phyloP scores from a whole-genome alignment of 2,888 invertebrate species.

The Tenthredo distinguenda region DNA sequence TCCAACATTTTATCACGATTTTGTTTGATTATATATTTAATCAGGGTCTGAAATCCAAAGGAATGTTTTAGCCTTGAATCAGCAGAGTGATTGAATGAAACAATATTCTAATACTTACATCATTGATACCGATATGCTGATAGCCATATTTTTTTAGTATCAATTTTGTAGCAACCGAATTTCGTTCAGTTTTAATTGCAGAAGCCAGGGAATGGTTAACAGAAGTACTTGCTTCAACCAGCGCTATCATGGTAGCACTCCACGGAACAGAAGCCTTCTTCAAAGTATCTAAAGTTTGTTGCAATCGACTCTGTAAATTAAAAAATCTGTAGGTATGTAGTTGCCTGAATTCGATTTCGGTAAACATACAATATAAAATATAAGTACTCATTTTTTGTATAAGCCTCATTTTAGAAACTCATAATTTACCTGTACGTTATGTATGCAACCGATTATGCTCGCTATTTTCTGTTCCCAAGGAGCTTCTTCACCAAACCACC shows the following conservation, averaged over 20 bases:
- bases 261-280: conserved; percentile 76
- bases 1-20: conserved; percentile 71
- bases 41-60: conserved; percentile 69
- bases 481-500: conserved; percentile 74
- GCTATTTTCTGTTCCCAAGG: conserved; percentile 74
- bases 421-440: conserved; percentile 68
- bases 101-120: conserved; percentile 66
- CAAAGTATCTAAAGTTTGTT: conserved; percentile 71
- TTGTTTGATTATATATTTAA: conserved; percentile 73
- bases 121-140: conserved; percentile 69
- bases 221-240: conserved; percentile 69
- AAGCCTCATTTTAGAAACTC: background rate
- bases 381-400: background rate
- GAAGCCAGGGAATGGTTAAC: conserved; percentile 74
- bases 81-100: conserved; percentile 22
- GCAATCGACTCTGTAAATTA: conserved; percentile 68
- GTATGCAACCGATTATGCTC: conserved; percentile 69
- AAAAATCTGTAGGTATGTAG: background rate
- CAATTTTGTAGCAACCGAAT: conserved; percentile 76
- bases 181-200: conserved; percentile 74
- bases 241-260: conserved; percentile 70
- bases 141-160: conserved; percentile 78
- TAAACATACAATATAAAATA: background rate
- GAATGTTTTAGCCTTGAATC: conserved; percentile 50
- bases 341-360: background rate